Conservation (phyloP, 2,797 vertebrate species). For the Clarias fuscus region DNA sequence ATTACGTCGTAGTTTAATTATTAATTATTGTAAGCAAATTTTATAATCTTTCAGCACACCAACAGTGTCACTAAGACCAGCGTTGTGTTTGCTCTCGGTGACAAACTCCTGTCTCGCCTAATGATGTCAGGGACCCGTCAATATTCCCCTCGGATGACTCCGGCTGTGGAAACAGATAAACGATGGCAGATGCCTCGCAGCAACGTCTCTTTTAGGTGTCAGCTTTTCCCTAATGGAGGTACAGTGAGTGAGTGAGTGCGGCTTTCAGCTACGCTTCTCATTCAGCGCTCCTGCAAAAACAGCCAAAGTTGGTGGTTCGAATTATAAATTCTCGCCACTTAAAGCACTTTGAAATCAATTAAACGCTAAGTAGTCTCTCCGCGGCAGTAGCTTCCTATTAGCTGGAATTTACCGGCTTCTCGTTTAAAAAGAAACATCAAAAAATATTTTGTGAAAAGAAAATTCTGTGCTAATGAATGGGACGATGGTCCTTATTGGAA, state of each 20-base stretch:
- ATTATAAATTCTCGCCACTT: background rate
- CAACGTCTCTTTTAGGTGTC: slow-evolving; percentile 40
- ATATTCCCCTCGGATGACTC: slow-evolving; percentile 42
- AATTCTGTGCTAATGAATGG: background rate
- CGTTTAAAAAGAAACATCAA: background rate
- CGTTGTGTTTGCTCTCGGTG: slow-evolving; percentile 32
- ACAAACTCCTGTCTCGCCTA: slow-evolving; percentile 36
- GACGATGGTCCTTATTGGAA: background rate
- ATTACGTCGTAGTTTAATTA: background rate
- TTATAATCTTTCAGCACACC: slow-evolving; percentile 27
- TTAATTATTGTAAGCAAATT: slow-evolving; percentile 8
- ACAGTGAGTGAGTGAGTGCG: slow-evolving; percentile 15
- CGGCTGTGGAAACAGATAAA: slow-evolving; percentile 32
- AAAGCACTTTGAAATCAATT: slow-evolving; percentile 11
- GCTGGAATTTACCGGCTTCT: background rate
- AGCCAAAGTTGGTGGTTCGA: background rate
- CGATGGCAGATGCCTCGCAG: slow-evolving; percentile 43
- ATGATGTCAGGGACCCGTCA: slow-evolving; percentile 44
- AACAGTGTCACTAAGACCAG: slow-evolving; percentile 3
- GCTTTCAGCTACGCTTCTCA: slow-evolving; percentile 12
- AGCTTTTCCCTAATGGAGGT: slow-evolving; percentile 35
- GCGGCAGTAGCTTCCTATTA: background rate
- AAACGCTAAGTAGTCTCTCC: background rate
- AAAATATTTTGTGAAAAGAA: background rate
- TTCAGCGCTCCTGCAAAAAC: background rate